Evolutionary conservation across 2,888 invertebrate genomes (phyloP), one percentile per base, ranked within the genome.

Genomic region (Ichneumoninae sp.): DNA sequence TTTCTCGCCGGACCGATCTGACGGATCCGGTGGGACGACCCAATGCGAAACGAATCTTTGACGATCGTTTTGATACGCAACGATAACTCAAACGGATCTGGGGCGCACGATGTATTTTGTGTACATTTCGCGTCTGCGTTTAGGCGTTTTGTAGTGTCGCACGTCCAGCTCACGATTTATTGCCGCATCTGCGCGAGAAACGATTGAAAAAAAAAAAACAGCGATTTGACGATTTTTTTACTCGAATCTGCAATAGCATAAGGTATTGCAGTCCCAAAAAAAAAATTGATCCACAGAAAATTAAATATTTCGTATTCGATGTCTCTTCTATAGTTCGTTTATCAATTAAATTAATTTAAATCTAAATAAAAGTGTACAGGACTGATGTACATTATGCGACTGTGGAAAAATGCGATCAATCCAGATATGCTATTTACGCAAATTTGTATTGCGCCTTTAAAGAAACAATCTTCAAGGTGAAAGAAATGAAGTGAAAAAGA

Each of bases 191-290:
- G 16, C 50, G 75, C 13, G 33, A 52, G 50, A 66, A 75, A 65
- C 13, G n/a, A 52, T 60, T 16, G 6, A n/a, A 8, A 30, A 30
- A 8, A 30, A 30, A 62, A 52, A 19, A 65, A 8, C 50, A 36
- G 26, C 66, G 65, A 40, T 66, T 76, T 52, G 26, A n/a, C 65
- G 26, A 66, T 40, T 66, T 74, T 72, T 36, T 77, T 68, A 78
- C 69, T 79, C 65, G 19, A 69, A 75, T 70, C 74, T 70, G 54
- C 72, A 79, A 76, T 82, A 80, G 60, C 80, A 81, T 80, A 71
- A 68, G 22, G 54, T 84, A 83, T 86, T 16, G 36, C 36, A 50
- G 66, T 72, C 10, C 22, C 40, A 44, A 40, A 74, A 36, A 57
- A 60, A 74, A 57, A 60, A 74, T 3, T 1, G 8, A 65, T 26